Percentiles rank a stretch among this genome's conserved stretches.
Evolutionary conservation across 2,113 vertebrate genomes (phyloP).

Genomic region (Eretmochelys imbricata): DNA sequence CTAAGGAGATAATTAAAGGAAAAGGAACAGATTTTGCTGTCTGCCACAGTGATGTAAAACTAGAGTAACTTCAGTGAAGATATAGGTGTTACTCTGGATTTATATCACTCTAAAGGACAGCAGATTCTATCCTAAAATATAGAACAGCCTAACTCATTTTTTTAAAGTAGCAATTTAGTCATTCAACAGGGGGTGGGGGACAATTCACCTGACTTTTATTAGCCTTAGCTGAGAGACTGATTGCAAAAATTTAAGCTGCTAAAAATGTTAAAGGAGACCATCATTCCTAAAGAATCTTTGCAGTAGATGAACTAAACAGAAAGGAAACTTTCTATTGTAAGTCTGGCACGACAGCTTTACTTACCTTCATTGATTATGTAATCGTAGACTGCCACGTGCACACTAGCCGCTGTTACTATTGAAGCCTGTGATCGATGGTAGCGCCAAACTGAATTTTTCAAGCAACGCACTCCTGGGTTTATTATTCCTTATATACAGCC

Average conservation of each 20-base stretch:
- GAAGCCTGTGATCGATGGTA: background rate
- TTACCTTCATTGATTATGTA: background rate
- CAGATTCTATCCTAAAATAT: background rate
- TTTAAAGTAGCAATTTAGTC: background rate
- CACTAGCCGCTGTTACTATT: background rate
- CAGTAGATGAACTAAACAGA: background rate
- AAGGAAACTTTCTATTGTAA: background rate
- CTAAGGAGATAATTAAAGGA: background rate
- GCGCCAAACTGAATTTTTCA: background rate
- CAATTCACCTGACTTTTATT: background rate
- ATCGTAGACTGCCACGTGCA: background rate
- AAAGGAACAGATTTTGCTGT: fast-evolving
- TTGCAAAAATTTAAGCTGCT: background rate
- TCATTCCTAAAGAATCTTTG: background rate
- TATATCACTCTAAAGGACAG: background rate
- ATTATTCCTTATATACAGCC: background rate
- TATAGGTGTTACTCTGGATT: background rate
- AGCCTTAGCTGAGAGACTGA: background rate
- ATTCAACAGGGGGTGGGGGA: fast-evolving
- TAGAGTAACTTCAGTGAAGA: background rate
- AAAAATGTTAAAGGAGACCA: background rate
- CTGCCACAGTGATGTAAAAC: background rate
- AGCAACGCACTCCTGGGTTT: fast-evolving
- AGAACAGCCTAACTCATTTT: fast-evolving
- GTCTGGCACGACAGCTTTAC: background rate